Base-by-base conservation (phyloP, 1,140 invertebrate species). In the Heliothis subflexa region DNA sequence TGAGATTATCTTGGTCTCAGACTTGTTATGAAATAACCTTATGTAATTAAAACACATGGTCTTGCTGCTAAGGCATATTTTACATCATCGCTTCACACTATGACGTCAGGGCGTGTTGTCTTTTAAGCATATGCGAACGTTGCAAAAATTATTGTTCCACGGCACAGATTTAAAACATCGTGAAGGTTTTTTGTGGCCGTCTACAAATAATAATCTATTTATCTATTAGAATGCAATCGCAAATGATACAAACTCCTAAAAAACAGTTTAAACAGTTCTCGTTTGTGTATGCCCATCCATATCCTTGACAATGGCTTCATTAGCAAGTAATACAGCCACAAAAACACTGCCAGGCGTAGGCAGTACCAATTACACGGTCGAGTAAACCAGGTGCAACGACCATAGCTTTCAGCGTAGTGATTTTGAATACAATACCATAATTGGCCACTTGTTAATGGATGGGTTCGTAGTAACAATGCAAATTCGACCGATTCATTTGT, bases 341-440 rank as follows among this genome's bases (percentile, higher is more conserved):
- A 62, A 62, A 75, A 50, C 55, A 68, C 45, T 18, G 7, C n/a
- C 28, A 85, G 79, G 81, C 64, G 72, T 59, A 78, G 80, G 82
- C 59, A 50, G 52, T 54, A 80, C 73, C 83, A 87, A 91, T 91
- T 89, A 83, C 85, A 89, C 74, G 88, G 73, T 90, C 78, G 87
- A 90, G 83, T 90, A 84, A 83, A 62, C 78, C 81, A 75, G 61
- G 80, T 82, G 82, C 85, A 87, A 82, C 79, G 80, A 85, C 84
- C 84, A 80, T 84, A 77, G 70, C 71, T 79, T 78, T 81, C 66
- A 81, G 55, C 68, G 66, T 79, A 82, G 78, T 82, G 55, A 79
- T 79, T 86, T 82, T 83, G 81, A 84, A 86, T 83, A 85, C 82
- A 85, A 87, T 82, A 76, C 85, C 78, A 57, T 81, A 77, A 50